Conservation (phyloP, 2,113 vertebrate species). For the Gnathonemus echidnorhynchus region DNA sequence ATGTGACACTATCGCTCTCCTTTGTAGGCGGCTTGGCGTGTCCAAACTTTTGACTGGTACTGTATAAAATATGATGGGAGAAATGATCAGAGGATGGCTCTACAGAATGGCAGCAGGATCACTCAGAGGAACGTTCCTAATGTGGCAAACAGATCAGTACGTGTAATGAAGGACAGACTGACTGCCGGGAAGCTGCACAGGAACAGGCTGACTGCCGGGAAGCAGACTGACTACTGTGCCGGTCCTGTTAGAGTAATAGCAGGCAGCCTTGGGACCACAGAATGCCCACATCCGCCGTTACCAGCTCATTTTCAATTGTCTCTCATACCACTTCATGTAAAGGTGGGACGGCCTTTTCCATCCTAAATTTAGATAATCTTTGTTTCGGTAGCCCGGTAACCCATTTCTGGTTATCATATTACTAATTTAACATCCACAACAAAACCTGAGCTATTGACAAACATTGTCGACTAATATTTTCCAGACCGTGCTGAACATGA, state of each 20-base stretch:
- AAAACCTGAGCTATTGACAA: background rate
- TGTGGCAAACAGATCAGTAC: background rate
- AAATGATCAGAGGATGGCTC: background rate
- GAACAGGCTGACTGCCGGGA: background rate
- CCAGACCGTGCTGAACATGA: background rate
- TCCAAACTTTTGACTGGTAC: no score
- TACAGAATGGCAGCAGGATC: background rate
- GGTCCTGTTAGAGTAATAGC: background rate
- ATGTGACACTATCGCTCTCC: no score
- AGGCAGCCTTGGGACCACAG: no score
- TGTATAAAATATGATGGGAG: background rate
- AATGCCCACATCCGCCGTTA: background rate
- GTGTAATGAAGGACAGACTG: background rate
- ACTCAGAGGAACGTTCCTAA: background rate
- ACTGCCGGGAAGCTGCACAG: no score
- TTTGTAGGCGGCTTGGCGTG: no score
- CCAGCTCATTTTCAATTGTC: background rate
- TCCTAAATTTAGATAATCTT: constrained; percentile 11
- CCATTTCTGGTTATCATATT: background rate
- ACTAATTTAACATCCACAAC: background rate
- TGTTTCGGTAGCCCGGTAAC: background rate
- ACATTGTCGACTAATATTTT: background rate
- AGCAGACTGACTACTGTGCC: background rate
- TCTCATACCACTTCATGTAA: background rate
- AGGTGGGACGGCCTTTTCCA: background rate